Base-by-base conservation (phyloP, 2,888 invertebrate species). In the Archips xylosteana region DNA sequence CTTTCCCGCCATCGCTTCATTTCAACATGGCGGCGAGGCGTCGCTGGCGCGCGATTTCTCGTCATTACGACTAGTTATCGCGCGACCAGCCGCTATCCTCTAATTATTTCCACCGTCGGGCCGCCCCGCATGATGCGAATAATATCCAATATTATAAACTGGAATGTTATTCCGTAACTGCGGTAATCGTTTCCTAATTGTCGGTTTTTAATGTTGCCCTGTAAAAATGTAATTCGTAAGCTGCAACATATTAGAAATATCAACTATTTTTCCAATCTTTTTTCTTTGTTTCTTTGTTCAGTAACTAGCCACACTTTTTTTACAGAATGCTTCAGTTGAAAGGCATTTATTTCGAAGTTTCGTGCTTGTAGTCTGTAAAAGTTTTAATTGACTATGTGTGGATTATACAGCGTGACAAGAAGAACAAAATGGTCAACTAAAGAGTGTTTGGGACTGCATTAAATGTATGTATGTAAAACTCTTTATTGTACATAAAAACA, bases 11-110 rank as follows among this genome's bases (percentile, higher is more conserved):
- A 85, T 83, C 79, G 81, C 82, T 82, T 83, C 81, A 85, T 85
- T 86, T 80, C 88, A 92, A 91, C 83, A 92, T 92, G 91, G 91
- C 91, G 86, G 83, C 80, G 63, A 59, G 74, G 70, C 74, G 74
- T 74, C 74, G 60, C 73, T 70, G 77, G 80, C 80, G 82, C 82
- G 83, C 85, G 88, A 89, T 90, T 91, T 90, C 89, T 85, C 85
- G 87, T 92, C 87, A 92, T 92, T 92, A 92, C 78, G 76, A 88
- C 89, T 91, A 91, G 91, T 91, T 92, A 92, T 91, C 90, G 87
- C 87, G 85, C 89, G 89, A 89, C 88, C 88, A 85, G 84, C 83
- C 79, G 84, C 89, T 85, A 88, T 90, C 88, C 91, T 90, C 92
- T 93, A 90, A 93, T 92, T 91, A 92, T 80, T 82, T 70, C 81